Conservation (phyloP, 1,140 invertebrate species). For the Lepidurus packardi region DNA sequence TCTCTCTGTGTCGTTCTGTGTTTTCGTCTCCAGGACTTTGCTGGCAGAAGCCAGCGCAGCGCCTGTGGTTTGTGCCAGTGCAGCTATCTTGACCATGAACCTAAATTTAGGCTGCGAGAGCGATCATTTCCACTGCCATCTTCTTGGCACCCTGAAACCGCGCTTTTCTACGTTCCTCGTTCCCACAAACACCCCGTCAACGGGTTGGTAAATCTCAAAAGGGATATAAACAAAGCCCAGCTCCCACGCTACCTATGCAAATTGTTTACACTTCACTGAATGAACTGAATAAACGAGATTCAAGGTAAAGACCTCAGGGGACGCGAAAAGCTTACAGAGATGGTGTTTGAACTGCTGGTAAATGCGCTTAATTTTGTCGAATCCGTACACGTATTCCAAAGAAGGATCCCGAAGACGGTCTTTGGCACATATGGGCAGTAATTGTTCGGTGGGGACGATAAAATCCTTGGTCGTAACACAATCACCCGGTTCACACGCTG, state of each 20-base stretch:
- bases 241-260: neutral
- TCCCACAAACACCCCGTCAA: conserved; percentile 4
- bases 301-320: neutral
- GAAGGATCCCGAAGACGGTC: conserved; percentile 17
- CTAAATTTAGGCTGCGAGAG: neutral
- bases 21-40: neutral
- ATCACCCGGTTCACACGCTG: neutral
- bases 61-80: too few species aligned
- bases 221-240: neutral
- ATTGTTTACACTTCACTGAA: neutral
- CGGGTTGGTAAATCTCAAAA: neutral
- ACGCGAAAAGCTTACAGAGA: neutral
- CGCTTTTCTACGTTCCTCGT: neutral
- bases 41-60: neutral
- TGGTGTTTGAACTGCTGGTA: conserved; percentile 21
- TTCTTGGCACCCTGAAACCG: neutral
- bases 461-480: neutral
- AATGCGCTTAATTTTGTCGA: conserved; percentile 22
- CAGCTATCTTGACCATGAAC: conserved; percentile 2
- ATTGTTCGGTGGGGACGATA: neutral
- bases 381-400: conserved; percentile 21
- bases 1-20: neutral
- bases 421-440: conserved; percentile 12
- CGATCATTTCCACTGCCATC: neutral
- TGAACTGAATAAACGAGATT: neutral